A percentile compares a stretch with the other conserved stretches of the same genome.
phyloP scores from a whole-genome alignment of 2,797 vertebrate species.

The Schizopygopsis malacanthus region DNA sequence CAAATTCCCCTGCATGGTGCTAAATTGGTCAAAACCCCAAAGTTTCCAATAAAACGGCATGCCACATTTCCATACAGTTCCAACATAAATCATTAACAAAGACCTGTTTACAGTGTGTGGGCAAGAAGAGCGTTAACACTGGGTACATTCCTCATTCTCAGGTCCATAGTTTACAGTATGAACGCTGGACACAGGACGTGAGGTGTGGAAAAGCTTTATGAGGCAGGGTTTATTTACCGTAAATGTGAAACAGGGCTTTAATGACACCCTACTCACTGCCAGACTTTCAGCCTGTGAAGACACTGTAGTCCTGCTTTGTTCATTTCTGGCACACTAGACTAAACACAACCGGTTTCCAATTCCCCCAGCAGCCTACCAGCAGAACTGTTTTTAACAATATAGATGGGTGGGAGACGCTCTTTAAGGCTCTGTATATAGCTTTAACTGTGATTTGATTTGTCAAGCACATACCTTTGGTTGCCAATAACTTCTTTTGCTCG shows the following conservation, averaged over 20 bases:
- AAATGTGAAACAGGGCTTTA: conserved; percentile 55
- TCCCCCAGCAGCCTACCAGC: conserved; percentile 26
- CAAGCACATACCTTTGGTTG: conserved; percentile 86
- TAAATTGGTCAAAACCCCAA: not conserved
- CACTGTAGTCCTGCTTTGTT: conserved; percentile 43
- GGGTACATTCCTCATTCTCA: conserved; percentile 35
- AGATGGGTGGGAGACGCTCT: conserved; percentile 21
- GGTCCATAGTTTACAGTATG: conserved; percentile 31
- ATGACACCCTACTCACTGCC: conserved; percentile 45
- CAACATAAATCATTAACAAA: conserved; percentile 38
- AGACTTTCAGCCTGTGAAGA: conserved; percentile 49
- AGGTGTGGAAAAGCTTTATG: conserved; percentile 34
- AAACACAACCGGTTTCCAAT: conserved; percentile 51
- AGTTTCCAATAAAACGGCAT: conserved; percentile 21
- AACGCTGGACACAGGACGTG: not conserved
- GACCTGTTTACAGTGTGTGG: not conserved
- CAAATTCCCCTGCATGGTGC: not conserved
- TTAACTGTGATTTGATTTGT: conserved; percentile 40
- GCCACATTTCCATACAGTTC: conserved; percentile 8
- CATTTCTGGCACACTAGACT: conserved; percentile 49
- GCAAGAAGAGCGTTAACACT: not conserved
- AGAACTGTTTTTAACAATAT: conserved; percentile 46
- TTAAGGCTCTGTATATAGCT: conserved; percentile 18
- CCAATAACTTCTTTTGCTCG: conserved; percentile 90
- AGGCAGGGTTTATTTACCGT: conserved; percentile 39